A percentile compares a stretch with the other conserved stretches of the same genome.
Evolutionary conservation across 2,888 invertebrate genomes (phyloP).

Genomic region (Salpingus planirostris): DNA sequence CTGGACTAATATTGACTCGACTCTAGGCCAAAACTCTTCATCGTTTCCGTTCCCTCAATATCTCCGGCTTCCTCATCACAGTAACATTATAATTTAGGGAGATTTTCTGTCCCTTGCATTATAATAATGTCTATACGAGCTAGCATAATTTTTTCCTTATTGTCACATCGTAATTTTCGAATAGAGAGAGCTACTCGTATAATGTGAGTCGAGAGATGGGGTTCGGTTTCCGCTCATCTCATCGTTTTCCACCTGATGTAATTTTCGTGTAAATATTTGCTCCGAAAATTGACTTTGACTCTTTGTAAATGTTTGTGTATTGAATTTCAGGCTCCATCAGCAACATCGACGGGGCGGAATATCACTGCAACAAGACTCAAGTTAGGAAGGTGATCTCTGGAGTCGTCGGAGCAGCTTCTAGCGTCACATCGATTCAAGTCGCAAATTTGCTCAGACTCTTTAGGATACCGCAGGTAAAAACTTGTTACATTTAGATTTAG

Average conservation of each 20-base stretch:
- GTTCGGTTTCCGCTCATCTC: no score
- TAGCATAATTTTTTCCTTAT: no score
- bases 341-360: slow-evolving; percentile 84
- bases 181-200: no score
- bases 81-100: no score
- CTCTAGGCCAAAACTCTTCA: no score
- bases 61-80: no score
- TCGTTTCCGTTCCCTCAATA: no score
- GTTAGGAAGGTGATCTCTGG: slow-evolving; percentile 82
- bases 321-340: slow-evolving; percentile 77
- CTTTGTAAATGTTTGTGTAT: slow-evolving; percentile 13
- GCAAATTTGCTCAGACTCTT: slow-evolving; percentile 86
- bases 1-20: no score
- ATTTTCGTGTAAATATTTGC: slow-evolving; percentile 6
- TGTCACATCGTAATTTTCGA: no score
- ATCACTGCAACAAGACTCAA: slow-evolving; percentile 74
- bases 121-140: no score
- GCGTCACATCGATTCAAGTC: slow-evolving; percentile 93
- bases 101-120: no score
- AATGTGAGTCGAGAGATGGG: no score
- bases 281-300: slow-evolving; percentile 7
- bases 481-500: background rate
- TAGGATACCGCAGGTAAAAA: slow-evolving; percentile 67
- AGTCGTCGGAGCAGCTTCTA: slow-evolving; percentile 82
- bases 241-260: slow-evolving; percentile 2